phyloP scores from a whole-genome alignment of 2,888 invertebrate species.

The Neoascia interrupta region DNA sequence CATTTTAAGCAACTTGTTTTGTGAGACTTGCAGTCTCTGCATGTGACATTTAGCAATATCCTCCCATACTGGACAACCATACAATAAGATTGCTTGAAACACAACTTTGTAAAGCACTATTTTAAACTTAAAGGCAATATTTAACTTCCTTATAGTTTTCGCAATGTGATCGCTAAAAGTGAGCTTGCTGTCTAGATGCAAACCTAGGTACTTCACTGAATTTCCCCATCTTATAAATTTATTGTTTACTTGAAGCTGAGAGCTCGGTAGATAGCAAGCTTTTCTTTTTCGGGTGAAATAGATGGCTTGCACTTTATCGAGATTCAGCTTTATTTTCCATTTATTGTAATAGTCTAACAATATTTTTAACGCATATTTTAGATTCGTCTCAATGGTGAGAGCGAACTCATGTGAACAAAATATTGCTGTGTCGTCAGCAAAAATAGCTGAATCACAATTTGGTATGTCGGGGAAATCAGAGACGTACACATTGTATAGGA shows the following conservation, averaged over 20 bases:
- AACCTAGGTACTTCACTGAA: not conserved
- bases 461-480: no score
- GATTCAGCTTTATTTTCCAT: not conserved
- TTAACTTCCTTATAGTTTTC: no score
- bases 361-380: constrained; percentile 2
- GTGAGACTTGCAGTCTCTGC: no score
- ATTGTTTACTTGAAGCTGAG: not conserved
- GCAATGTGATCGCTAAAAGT: not conserved
- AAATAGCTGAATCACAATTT: not conserved
- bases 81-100: no score
- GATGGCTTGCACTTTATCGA: not conserved
- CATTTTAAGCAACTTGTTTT: no score
- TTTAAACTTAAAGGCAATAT: no score
- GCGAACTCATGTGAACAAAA: constrained; percentile 1
- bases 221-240: not conserved
- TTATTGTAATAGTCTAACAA: not conserved
- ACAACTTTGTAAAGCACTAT: no score
- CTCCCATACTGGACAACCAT: no score
- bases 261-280: not conserved
- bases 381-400: constrained; percentile 5
- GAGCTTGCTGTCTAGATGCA: not conserved
- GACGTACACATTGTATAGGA: no score
- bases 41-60: no score
- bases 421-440: constrained; percentile 5
- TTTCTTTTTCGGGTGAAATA: not conserved